These are phyloP conservation scores for Pemphredon lugubris DNA, from an alignment of 2,888 invertebrate species.

Conservation along the genomic window DNA sequence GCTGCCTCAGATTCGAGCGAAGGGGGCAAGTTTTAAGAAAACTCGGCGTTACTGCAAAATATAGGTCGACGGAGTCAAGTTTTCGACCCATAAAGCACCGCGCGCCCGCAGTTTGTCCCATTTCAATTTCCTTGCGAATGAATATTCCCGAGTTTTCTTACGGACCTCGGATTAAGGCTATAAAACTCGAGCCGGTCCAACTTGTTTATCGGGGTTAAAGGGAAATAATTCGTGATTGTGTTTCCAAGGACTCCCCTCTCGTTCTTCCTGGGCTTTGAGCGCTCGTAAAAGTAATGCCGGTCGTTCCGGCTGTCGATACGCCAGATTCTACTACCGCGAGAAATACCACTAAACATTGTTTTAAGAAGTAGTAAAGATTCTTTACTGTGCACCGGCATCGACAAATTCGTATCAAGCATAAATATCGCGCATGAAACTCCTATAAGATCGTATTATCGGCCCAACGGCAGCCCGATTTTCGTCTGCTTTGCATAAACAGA, in stretches of 20 bases:
- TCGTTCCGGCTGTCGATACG: conserved; percentile 30
- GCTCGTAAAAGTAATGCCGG: conserved; percentile 50
- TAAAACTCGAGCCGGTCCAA: conserved; percentile 19
- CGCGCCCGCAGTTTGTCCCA: conserved; percentile 31
- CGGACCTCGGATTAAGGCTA: conserved; percentile 28
- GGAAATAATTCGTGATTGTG: conserved; percentile 45
- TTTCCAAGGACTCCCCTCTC: conserved; percentile 7
- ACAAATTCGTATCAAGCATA: neutral
- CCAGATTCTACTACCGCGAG: conserved; percentile 2
- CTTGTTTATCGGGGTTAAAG: conserved; percentile 32
- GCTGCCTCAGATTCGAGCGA: neutral
- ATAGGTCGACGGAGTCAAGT: conserved; percentile 36
- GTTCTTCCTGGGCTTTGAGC: conserved; percentile 23
- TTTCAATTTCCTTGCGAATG: conserved; percentile 34
- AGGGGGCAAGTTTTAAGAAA: conserved; percentile 7
- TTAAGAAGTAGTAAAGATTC: conserved; percentile 25
- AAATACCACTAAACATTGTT: conserved; percentile 32
- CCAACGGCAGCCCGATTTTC: no score
- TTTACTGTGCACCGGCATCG: conserved; percentile 15
- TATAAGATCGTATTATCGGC: no score
- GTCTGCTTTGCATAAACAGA: no score
- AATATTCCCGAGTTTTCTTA: conserved; percentile 39
- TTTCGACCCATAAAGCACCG: conserved; percentile 36
- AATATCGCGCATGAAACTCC: neutral
- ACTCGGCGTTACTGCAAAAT: conserved; percentile 24